Evolutionary conservation across 2,797 vertebrate genomes (phyloP).

Genomic region (Caiman crocodilus): DNA sequence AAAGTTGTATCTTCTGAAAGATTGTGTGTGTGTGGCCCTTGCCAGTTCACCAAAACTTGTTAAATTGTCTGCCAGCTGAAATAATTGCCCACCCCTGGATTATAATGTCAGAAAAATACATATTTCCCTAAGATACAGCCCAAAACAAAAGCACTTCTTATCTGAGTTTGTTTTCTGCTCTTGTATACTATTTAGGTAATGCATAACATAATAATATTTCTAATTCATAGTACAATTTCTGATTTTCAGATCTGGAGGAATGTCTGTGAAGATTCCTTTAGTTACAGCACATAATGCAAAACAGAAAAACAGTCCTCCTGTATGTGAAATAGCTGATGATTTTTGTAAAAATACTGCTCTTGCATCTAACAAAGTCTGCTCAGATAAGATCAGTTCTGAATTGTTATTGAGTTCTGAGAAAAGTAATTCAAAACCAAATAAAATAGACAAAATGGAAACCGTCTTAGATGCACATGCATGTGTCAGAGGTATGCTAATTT

Average conservation of each 20-base stretch:
- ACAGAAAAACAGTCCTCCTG: not conserved
- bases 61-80: too few species aligned
- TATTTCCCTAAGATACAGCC: not conserved
- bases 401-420: slow-evolving; percentile 12
- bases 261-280: slow-evolving; percentile 8
- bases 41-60: too few species aligned
- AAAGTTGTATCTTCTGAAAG: too few species aligned
- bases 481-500: slow-evolving; percentile 55
- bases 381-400: not conserved
- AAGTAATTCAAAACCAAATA: slow-evolving; percentile 31
- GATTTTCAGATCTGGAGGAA: slow-evolving; percentile 43
- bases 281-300: not conserved
- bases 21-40: too few species aligned
- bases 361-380: slow-evolving; percentile 4
- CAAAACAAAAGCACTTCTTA: not conserved
- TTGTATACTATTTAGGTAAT: not conserved
- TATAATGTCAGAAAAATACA: not conserved
- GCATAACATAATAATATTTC: not conserved
- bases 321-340: not conserved
- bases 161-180: not conserved
- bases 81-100: too few species aligned
- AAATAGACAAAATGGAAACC: slow-evolving; percentile 12
- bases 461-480: not conserved
- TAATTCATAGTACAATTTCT: slow-evolving; percentile 15
- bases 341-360: not conserved